Percentiles rank a stretch among this genome's conserved stretches.
Conservation (phyloP, 2,888 invertebrate genomes). For the Latrodectus hesperus region DNA sequence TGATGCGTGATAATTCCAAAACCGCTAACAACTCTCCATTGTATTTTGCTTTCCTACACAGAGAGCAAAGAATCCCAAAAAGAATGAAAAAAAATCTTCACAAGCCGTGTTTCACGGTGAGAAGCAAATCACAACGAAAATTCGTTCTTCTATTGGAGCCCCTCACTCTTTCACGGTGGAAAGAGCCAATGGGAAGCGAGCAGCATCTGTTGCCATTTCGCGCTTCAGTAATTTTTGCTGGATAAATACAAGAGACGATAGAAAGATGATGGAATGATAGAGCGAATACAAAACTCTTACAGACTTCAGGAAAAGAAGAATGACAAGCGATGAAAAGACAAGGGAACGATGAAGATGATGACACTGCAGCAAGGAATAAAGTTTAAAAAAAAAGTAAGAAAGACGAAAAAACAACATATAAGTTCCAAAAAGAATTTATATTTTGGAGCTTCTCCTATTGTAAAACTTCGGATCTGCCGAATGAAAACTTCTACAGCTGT, state of each 20-base stretch:
- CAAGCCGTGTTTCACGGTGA: constrained; percentile 45
- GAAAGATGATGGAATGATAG: constrained; percentile 65
- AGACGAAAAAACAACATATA: constrained; percentile 12
- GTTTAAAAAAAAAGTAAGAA: constrained; percentile 15
- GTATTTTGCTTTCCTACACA: constrained; percentile 46
- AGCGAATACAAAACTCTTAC: constrained; percentile 50
- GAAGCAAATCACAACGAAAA: constrained; percentile 41
- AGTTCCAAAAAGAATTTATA: constrained; percentile 66
- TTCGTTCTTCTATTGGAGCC: constrained; percentile 63
- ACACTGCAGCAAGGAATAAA: constrained; percentile 50
- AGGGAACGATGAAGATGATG: constrained; percentile 65
- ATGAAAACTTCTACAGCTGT: constrained; percentile 68
- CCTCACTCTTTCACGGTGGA: constrained; percentile 60
- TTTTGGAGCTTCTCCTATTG: constrained; percentile 64
- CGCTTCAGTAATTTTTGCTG: constrained; percentile 65
- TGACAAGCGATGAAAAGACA: constrained; percentile 66
- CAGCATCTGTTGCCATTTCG: constrained; percentile 68
- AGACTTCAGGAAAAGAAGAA: constrained; percentile 31
- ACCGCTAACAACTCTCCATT: constrained; percentile 64
- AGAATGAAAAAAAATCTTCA: constrained; percentile 26
- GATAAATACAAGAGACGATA: constrained; percentile 59
- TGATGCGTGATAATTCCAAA: constrained; percentile 48
- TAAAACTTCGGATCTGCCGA: constrained; percentile 56
- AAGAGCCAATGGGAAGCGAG: constrained; percentile 55
- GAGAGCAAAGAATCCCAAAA: constrained; percentile 40